Conservation (phyloP, 2,797 vertebrate species). For the Sternotherus odoratus region DNA sequence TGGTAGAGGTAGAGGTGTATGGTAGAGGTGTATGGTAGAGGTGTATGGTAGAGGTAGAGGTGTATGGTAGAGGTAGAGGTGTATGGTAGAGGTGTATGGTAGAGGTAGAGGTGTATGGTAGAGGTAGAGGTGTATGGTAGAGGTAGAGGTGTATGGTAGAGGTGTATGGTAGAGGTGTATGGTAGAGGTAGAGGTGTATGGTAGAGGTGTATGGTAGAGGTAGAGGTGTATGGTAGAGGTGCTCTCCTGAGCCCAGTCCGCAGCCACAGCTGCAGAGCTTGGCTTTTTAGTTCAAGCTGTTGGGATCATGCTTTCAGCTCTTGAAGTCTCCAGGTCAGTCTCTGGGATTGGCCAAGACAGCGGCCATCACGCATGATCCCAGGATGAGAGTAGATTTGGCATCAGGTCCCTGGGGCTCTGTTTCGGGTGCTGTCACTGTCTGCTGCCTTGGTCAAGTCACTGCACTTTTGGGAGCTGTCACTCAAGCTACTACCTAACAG, state of each 20-base stretch:
- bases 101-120: no score
- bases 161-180: no score
- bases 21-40: no score
- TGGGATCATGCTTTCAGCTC: background rate
- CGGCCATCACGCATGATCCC: background rate
- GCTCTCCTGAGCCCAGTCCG: background rate
- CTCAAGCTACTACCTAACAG: background rate
- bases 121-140: no score
- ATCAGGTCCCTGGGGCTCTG: background rate
- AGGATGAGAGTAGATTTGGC: background rate
- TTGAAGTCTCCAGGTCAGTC: background rate
- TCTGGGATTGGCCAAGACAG: background rate
- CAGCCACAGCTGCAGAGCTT: rapidly evolving
- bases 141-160: no score
- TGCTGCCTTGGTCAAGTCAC: background rate
- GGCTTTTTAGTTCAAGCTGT: rapidly evolving
- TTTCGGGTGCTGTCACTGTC: background rate
- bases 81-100: no score
- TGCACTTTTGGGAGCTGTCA: background rate
- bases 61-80: no score
- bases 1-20: no score
- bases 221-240: background rate
- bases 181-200: no score
- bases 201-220: no score
- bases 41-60: no score